Percentiles rank a stretch among this genome's conserved stretches.
These are phyloP conservation scores for Heliopora coerulea DNA, from an alignment of 92 coral and sea anemone species.

Conservation along the genomic window DNA sequence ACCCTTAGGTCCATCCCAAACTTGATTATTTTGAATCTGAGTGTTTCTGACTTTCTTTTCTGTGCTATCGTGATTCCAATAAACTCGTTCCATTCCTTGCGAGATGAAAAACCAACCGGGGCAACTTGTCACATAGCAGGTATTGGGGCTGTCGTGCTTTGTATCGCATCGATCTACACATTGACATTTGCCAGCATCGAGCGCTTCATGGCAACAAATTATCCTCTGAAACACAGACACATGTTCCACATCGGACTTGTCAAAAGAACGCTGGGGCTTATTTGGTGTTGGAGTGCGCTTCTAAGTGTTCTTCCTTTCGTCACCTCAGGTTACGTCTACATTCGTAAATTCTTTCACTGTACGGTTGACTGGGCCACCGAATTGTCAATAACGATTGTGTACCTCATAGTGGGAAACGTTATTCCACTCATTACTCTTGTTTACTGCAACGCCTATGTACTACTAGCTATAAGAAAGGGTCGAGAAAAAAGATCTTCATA, in stretches of 20 bases:
- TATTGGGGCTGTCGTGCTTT: not conserved
- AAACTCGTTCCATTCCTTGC: slow-evolving; percentile 6
- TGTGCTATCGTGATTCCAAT: slow-evolving; percentile 4
- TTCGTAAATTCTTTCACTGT: slow-evolving; percentile 1
- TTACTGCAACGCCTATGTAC: not conserved
- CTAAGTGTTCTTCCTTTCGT: slow-evolving; percentile 2
- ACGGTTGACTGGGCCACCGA: not conserved
- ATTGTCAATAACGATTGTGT: not conserved
- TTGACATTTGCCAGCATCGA: slow-evolving; percentile 10
- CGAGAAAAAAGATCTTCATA: not conserved
- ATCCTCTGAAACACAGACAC: not conserved
- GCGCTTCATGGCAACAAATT: slow-evolving; percentile 3
- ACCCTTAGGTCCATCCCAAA: not conserved
- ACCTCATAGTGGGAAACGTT: not conserved
- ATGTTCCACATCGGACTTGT: not conserved
- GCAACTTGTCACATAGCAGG: slow-evolving; percentile 2
- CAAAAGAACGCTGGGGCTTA: not conserved
- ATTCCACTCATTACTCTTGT: not conserved
- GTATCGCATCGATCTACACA: not conserved
- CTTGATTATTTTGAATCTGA: slow-evolving; percentile 8
- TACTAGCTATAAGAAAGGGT: not conserved
- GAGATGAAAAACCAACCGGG: not conserved
- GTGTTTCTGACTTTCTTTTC: slow-evolving; percentile 5
- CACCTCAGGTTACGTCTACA: not conserved
- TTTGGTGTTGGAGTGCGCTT: slow-evolving; percentile 4